Evolutionary conservation across 2,797 vertebrate species (phyloP), one percentile per base, ranked within the genome.

Genomic region (Sebastes reedi): DNA sequence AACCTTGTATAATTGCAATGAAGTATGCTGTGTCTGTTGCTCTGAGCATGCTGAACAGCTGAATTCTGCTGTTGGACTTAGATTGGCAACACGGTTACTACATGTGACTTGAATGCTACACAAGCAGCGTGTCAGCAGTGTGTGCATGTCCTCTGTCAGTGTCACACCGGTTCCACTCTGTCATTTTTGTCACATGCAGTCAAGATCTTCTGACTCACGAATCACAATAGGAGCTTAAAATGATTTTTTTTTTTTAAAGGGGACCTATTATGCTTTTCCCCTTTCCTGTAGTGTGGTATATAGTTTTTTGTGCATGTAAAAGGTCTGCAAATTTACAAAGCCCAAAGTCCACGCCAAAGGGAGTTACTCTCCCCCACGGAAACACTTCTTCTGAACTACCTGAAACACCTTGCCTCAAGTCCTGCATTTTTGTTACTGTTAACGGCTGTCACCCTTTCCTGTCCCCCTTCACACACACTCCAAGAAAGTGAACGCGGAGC

Each of bases 111-210:
- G 30, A 22, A 64, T 50, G 27, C 50, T 54, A 61, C 72, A 83
- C 67, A 65, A 55, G 62, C 64, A 67, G 80, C 79, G 29, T 34
- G 79, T 85, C 86, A 85, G 82, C 80, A 75, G 29, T 66, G 67
- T 70, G 27, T 69, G 72, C 29, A 39, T 76, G 82, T 80, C 72
- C 29, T 80, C 82, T 85, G 83, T 85, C 87, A 77, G 32, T 34
- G 71, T 73, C 79, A 79, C 73, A 29, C 61, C 72, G 46, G 20
- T 68, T 76, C 83, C 78, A 83, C 81, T 87, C 73, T 42, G 79
- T 89, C 89, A 80, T 74, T 50, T 75, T 52, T 83, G 83, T 87
- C 86, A 86, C 73, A 71, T 70, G 12, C 25, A 64, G 67, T 89
- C 71, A 85, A 20, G 24, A 64, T 84, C 84, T 52, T 55, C 30